Evolutionary conservation across 2,113 vertebrate genomes (phyloP), one percentile per base, ranked within the genome.

Genomic region (Thomomys bottae): DNA sequence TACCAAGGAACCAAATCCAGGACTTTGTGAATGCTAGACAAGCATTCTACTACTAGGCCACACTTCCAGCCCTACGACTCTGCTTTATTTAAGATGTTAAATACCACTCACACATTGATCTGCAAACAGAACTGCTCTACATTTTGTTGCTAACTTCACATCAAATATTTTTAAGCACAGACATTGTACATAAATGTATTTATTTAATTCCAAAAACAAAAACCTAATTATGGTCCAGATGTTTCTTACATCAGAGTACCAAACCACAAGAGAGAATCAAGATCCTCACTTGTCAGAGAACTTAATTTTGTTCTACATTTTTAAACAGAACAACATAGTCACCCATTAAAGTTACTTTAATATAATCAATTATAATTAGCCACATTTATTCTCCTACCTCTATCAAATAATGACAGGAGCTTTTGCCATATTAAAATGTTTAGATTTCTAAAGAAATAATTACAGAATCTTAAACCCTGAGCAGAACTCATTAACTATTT

Each of bases 371-470:
- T 94, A 79, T 88, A 93, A 92, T 88, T 79, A 92, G 26, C 49
- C 86, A 42, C 64, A 87, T 82, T 73, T 93, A 89, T 92, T 94
- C 73, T 89, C 24, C 73, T 67, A 40, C 20, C 21, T 54, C n/a
- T 73, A 80, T 76, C 17, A 92, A 81, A 71, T 61, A 81, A 67
- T 67, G 84, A 81, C 73, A 67, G 87, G 71, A 76, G 42, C 4
- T 90, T 94, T 89, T 75, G 6, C 20, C 81, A 67, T 57, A 84
- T 71, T 89, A 89, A 90, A 26, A 89, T 24, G 5, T 67, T 91
- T 68, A 49, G 23, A 90, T 94, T 92, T 94, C 87, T 91, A 89
- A 89, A 78, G 64, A 79, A 10, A 28, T 90, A 86, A 85, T 75
- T 73, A 30, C 59, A 28, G 83, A 93, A 83, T 57, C 15, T 42